These are phyloP conservation scores for Pharmacophagus antenor DNA, from an alignment of 2,888 invertebrate genomes.

Conservation along the genomic window DNA sequence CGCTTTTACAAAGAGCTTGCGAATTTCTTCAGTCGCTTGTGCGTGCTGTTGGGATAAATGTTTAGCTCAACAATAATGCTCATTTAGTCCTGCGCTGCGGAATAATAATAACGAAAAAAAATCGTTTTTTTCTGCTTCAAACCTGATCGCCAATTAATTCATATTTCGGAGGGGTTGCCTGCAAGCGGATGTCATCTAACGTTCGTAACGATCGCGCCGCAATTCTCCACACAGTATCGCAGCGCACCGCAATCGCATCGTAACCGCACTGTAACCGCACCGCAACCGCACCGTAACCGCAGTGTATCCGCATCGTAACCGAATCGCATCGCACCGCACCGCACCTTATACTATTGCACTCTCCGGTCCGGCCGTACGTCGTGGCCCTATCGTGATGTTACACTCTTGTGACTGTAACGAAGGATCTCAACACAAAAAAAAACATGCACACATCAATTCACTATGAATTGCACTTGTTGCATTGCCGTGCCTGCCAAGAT, in stretches of 20 bases:
- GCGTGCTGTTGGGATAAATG: constrained; percentile 28
- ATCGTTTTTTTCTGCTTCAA: constrained; percentile 35
- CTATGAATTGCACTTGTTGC: constrained; percentile 4
- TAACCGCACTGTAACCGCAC: too few species aligned
- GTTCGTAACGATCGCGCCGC: constrained; percentile 37
- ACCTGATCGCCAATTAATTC: constrained; percentile 53
- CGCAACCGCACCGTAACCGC: not conserved
- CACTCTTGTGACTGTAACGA: too few species aligned
- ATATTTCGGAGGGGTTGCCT: constrained; percentile 40
- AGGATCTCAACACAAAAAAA: not conserved
- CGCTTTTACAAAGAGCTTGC: constrained; percentile 24
- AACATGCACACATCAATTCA: not conserved
- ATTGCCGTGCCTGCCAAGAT: not conserved
- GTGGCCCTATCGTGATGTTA: not conserved
- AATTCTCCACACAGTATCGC: not conserved
- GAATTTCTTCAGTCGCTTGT: constrained; percentile 23
- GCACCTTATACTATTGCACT: not conserved
- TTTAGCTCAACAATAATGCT: constrained; percentile 31
- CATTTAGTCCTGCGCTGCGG: constrained; percentile 32
- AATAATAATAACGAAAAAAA: constrained; percentile 33
- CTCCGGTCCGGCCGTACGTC: not conserved
- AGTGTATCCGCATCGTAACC: not conserved
- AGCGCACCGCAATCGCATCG: not conserved
- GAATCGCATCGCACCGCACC: not conserved
- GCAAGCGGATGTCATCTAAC: constrained; percentile 47